Evolutionary conservation across 2,113 vertebrate genomes (phyloP), one percentile per base, ranked within the genome.

Genomic region (Oncorhynchus mykiss): DNA sequence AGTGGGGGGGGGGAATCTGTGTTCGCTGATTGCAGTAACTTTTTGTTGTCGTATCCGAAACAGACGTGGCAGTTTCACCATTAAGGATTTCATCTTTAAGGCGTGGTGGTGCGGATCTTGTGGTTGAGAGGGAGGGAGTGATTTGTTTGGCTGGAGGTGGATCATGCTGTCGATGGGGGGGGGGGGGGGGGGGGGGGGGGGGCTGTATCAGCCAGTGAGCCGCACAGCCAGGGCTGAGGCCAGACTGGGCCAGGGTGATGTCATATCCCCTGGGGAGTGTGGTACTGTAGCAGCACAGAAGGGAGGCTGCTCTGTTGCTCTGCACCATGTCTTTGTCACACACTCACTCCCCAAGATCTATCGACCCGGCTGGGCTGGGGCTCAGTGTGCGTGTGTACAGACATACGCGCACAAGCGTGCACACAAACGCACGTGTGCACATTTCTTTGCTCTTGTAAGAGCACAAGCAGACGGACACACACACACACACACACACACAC

Each of bases 251-350:
- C 39, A 39, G 72, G 65, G 71, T 85, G 87, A 88, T 86, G 83
- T 87, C 84, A 88, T 81, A 18, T 9, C 68, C 65, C 1, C 34
- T 24, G 79, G 78, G 76, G 9, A 66, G 67, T 76, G 72, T 73
- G 66, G 73, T 34, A 34, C 34, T 34, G 34, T 18, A 51, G 78
- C 67, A 4, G 68, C 69, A 77, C 73, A 74, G 39, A 45, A 45
- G 65, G 72, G 66, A 25, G 69, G 57, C 66, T 70, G 51, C 48
- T 54, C 39, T 24, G 25, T 59, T 24, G 57, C 70, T 80, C 62
- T 80, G 72, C 70, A 77, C 27, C 27, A 24, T 74, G 59, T 81
- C 77, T 78, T 64, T 45, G 18, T 70, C 80, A 67, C 70, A 25
- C 13, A 34, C 25, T 31, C 68, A n/a, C 39, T 34, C 67, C 65